These are phyloP conservation scores for Pheosia tremula DNA, from an alignment of 2,888 invertebrate species.

Conservation along the genomic window DNA sequence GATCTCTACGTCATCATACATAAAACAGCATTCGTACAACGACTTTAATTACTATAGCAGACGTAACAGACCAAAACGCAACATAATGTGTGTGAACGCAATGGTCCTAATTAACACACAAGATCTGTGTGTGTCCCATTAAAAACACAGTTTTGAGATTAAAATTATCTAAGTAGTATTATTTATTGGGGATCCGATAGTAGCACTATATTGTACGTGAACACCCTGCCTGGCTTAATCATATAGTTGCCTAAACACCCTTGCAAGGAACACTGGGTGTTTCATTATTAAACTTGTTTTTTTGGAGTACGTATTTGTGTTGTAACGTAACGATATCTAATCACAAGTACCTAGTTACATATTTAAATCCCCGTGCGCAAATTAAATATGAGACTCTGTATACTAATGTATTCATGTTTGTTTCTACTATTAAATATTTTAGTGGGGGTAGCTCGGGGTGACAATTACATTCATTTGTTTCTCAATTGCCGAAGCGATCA, in stretches of 20 bases:
- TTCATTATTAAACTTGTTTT: too few relatives aligned
- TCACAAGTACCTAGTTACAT: neutral
- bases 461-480: constrained; percentile 10
- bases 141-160: too few relatives aligned
- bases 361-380: neutral
- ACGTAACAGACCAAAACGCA: neutral
- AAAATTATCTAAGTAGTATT: neutral
- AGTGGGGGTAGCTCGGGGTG: neutral
- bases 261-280: too few relatives aligned
- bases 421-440: neutral
- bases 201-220: too few relatives aligned
- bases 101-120: neutral
- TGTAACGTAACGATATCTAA: too few relatives aligned
- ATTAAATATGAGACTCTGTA: neutral
- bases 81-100: neutral
- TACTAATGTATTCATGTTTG: too few relatives aligned
- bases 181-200: neutral
- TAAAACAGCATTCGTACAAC: neutral
- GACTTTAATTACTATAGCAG: neutral
- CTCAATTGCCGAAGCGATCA: constrained; percentile 8
- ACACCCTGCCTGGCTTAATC: too few relatives aligned
- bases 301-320: too few relatives aligned
- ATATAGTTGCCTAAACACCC: too few relatives aligned
- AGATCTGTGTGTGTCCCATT: neutral
- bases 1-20: neutral